Evolutionary conservation across 2,113 vertebrate species (phyloP).

Genomic region (Gymnorhina tibicen): DNA sequence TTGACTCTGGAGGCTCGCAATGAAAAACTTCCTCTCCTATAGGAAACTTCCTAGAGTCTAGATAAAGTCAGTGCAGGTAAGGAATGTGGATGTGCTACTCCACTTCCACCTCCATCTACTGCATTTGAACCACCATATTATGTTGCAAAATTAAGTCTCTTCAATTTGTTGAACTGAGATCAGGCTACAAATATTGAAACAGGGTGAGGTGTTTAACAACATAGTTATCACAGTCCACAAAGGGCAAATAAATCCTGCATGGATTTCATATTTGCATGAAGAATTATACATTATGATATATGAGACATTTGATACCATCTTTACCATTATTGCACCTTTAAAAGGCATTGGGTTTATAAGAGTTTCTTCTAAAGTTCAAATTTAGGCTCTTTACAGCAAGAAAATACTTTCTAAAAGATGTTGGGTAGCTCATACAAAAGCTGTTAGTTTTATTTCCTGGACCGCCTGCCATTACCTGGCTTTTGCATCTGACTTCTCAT

Average conservation of each 20-base stretch:
- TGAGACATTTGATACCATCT: background rate
- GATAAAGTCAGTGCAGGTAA: background rate
- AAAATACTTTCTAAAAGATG: background rate
- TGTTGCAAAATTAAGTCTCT: background rate
- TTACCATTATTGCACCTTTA: background rate
- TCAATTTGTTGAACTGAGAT: background rate
- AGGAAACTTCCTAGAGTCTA: background rate
- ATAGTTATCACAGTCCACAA: background rate
- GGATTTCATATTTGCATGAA: background rate
- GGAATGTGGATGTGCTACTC: background rate
- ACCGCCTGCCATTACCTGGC: background rate
- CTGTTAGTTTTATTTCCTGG: background rate
- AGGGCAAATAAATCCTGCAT: background rate
- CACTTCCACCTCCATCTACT: background rate
- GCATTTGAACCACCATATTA: background rate
- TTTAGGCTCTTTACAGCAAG: background rate
- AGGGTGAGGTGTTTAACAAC: background rate
- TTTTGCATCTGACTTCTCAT: background rate
- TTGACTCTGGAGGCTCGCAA: background rate
- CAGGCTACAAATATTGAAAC: background rate
- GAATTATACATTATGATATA: background rate
- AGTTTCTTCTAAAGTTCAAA: background rate
- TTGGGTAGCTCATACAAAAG: background rate
- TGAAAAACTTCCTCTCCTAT: background rate
- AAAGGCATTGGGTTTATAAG: background rate